These are phyloP conservation scores for Ctenosaura bakeri DNA, from an alignment of 2,797 vertebrate species.

Conservation along the genomic window DNA sequence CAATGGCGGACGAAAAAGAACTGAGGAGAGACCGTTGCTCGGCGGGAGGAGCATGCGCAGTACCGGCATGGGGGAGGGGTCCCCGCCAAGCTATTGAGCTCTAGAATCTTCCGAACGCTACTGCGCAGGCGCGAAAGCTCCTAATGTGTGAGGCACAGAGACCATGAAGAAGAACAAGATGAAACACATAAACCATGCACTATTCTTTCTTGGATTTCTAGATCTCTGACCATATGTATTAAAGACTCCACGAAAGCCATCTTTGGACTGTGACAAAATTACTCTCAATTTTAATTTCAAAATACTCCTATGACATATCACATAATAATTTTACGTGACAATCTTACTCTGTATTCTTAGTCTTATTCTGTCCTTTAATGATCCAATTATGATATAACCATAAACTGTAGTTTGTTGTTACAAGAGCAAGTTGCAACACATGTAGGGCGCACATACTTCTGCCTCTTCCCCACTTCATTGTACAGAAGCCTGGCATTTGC, in stretches of 20 bases:
- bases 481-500: conserved; percentile 66
- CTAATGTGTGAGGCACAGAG: too few species aligned
- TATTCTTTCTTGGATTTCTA: neutral
- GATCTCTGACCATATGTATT: neutral
- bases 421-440: neutral
- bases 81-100: too few species aligned
- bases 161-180: too few species aligned
- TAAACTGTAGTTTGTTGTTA: neutral
- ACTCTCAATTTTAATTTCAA: neutral
- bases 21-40: too few species aligned
- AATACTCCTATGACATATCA: neutral
- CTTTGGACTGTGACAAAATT: neutral
- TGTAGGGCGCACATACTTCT: neutral
- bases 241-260: neutral
- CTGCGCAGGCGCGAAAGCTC: too few species aligned
- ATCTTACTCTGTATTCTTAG: too few species aligned
- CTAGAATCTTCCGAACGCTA: too few species aligned
- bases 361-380: conserved; percentile 45
- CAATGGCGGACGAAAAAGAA: too few species aligned
- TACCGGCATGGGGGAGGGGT: too few species aligned
- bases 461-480: conserved; percentile 53
- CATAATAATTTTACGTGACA: conserved; percentile 86
- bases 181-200: neutral
- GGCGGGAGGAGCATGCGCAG: too few species aligned
- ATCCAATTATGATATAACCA: conserved; percentile 86